Conservation (phyloP, 2,113 vertebrate genomes). For the Rynchops niger region DNA sequence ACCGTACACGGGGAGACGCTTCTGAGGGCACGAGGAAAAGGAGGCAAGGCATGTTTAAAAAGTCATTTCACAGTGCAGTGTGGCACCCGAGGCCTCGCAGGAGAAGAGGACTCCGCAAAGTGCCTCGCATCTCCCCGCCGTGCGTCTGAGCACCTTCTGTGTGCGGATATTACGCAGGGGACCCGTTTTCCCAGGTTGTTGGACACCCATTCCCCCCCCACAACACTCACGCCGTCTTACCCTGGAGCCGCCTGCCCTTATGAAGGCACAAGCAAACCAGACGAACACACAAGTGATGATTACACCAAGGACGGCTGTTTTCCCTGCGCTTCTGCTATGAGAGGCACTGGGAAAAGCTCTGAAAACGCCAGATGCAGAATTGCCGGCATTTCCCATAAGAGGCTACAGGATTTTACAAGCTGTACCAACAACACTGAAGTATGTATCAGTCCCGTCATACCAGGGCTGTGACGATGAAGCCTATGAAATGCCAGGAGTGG, state of each 20-base stretch:
- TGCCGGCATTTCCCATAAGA: neutral
- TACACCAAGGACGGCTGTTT: neutral
- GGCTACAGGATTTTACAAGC: neutral
- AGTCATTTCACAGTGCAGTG: neutral
- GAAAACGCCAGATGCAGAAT: neutral
- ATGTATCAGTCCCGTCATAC: neutral
- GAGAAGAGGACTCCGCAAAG: neutral
- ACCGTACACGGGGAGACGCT: neutral
- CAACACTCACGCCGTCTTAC: accelerated
- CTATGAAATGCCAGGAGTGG: neutral
- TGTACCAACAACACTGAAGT: neutral
- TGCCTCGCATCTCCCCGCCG: accelerated
- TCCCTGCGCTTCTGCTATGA: neutral
- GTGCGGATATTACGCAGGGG: accelerated
- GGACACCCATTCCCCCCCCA: neutral
- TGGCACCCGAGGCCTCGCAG: accelerated
- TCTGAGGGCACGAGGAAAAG: slow-evolving; percentile 20
- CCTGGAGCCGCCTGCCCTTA: neutral
- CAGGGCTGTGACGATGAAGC: neutral
- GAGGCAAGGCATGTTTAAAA: slow-evolving; percentile 15
- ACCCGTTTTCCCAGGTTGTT: accelerated
- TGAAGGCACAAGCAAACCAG: neutral
- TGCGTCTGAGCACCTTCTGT: accelerated
- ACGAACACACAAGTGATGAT: neutral
- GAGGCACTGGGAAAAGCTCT: neutral